Percentiles rank a stretch among this genome's conserved stretches.
phyloP scores from a whole-genome alignment of 2,888 invertebrate species.

The Dolichomitus sp. region DNA sequence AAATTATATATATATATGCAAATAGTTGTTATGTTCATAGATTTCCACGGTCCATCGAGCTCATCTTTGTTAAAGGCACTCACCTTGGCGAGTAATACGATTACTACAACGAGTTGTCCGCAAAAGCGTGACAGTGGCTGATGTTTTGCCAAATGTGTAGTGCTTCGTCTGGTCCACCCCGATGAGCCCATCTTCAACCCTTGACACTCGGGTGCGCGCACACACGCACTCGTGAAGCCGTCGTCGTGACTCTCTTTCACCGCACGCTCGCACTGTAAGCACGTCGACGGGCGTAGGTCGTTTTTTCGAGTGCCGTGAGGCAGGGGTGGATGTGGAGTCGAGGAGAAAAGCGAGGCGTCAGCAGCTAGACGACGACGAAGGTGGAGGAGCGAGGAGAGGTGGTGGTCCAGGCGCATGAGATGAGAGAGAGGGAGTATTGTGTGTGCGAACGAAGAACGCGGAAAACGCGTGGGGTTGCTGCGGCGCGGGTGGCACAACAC shows the following conservation, averaged over 20 bases:
- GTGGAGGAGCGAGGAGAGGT: conserved; percentile 6
- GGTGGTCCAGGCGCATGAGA: conserved; percentile 8
- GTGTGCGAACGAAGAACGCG: conserved; percentile 42
- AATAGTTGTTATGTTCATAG: neutral
- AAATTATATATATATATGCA: no score
- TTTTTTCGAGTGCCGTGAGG: conserved; percentile 23
- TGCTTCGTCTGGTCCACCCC: conserved; percentile 58
- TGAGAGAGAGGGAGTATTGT: conserved; percentile 23
- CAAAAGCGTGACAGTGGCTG: conserved; percentile 55
- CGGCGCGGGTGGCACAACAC: conserved; percentile 19
- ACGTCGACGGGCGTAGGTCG: conserved; percentile 38
- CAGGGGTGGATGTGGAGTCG: conserved; percentile 37
- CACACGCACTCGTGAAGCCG: conserved; percentile 33
- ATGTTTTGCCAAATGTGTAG: conserved; percentile 43
- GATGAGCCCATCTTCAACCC: conserved; percentile 66
- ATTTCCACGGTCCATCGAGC: neutral
- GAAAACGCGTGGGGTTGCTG: conserved; percentile 57
- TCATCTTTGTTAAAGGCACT: conserved; percentile 3
- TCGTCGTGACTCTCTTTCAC: conserved; percentile 42
- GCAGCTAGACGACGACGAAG: conserved; percentile 48
- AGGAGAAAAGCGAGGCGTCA: conserved; percentile 62
- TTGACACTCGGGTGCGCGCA: conserved; percentile 57
- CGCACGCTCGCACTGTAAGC: neutral
- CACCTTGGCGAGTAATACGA: conserved; percentile 63
- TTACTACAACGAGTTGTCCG: conserved; percentile 52